Base-by-base conservation (phyloP, 1,140 invertebrate species). In the Ooceraea biroi region DNA sequence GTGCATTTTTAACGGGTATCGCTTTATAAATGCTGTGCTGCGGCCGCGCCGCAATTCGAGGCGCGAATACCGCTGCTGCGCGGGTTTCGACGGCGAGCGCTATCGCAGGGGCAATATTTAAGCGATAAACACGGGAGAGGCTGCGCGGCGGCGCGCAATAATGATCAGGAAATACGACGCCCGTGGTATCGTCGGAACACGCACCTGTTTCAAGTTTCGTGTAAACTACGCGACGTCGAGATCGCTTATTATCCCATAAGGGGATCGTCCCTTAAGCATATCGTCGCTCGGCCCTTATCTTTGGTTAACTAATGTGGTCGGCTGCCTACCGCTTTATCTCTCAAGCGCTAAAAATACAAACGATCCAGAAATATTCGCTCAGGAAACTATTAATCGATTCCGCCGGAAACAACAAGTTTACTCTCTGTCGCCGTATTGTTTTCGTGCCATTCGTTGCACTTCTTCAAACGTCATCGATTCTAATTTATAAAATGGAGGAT, bases 51-150 rank as follows among this genome's bases (percentile, higher is more conserved):
- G 74, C 77, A 48, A 60, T 72, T 72, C 50, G n/a, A 41, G 30
- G 84, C 22, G 50, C 52, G 72, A 72, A 78, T 57, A 30, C 19
- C 52, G 77, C 66, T 36, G 58, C 58, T 22, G 44, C n/a, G 61
- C 36, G 36, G 7, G 7, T 68, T 84, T 60, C 66, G 46, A 74
- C 80, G 80, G 65, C 66, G 22, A 27, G 41, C 66, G 60, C 69
- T 88, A 88, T 88, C 82, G 82, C 72, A 8, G 19, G 7, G 30
- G 80, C 46, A 87, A 87, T 87, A 87, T 88, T 88, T 88, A 87
- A 88, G 86, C 68, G 86, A 88, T 87, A 87, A 84, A 87, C 30
- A 60, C 44, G 50, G 27, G 14, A 58, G 65, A 58, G 57, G 44
- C 22, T 41, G 44, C 48, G 19, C 50, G 63, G 55, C 69, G 50